Base-by-base conservation (phyloP, 1,140 invertebrate genomes). In the Macrostomum lignano region DNA sequence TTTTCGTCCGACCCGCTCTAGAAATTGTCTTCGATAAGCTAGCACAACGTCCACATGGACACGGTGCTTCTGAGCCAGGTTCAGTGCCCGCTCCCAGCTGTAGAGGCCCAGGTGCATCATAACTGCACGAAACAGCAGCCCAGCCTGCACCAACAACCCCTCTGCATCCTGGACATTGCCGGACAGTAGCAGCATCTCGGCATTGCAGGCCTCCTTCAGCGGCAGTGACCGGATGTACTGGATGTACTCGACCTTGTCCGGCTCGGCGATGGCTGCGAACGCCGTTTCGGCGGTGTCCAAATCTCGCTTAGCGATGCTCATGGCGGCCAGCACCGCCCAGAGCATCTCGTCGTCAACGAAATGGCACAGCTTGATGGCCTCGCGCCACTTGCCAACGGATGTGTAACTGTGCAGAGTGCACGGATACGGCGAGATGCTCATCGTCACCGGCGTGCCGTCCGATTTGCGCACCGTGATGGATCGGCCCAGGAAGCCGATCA, bases 241-340 rank as follows among this genome's bases (percentile, higher is more conserved):
- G 33, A 88, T 71, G 47, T 76, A 81, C 43, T 71, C 66, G 0
- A 88, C 79, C 67, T 86, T 84, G 44, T 88, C 78, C 28, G 69
- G 71, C 63, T 62, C 35, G 17, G 30, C 11, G 35, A 91, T 74
- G 15, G 76, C 70, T n/a, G 77, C 73, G 58, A 82, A 93, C 7
- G 77, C 74, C 48, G 84, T 71, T 63, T 88, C 79, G 1, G 79
- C 78, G 19, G 75, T 70, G 24, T 69, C 65, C 15, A 86, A 54
- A 42, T 78, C 65, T 46, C 69, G 72, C 26, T 66, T 66, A 41
- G 73, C 68, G 30, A 71, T 71, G 9, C 79, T 70, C 52, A 84
- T 63, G 1, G 73, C 74, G 2, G 79, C 81, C 38, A 88, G 60
- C 44, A 73, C 75, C 1, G 77, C 72, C 81, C 82, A 91, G 11